Percentiles rank a stretch among this genome's conserved stretches.
phyloP scores from a whole-genome alignment of 1,140 invertebrate genomes.

The Oreohelix idahoensis region DNA sequence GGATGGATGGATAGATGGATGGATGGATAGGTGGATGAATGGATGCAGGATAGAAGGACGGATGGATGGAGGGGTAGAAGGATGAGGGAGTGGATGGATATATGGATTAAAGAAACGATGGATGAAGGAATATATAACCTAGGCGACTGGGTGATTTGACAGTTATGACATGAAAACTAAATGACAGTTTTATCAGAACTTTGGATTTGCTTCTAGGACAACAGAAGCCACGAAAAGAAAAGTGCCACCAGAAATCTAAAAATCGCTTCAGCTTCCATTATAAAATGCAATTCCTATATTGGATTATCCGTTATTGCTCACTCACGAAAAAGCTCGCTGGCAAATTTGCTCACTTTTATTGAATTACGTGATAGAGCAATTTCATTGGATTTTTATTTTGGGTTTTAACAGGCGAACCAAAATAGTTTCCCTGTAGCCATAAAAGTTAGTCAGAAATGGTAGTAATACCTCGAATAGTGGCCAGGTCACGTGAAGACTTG shows the following conservation, averaged over 20 bases:
- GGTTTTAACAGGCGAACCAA: too few species aligned
- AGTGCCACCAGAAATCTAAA: not conserved
- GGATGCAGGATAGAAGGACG: not conserved
- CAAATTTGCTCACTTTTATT: slow-evolving; percentile 3
- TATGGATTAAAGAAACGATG: too few species aligned
- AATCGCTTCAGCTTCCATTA: not conserved
- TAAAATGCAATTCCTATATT: not conserved
- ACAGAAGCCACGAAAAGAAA: not conserved
- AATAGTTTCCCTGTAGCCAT: too few species aligned
- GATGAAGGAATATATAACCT: too few species aligned
- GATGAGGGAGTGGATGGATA: too few species aligned
- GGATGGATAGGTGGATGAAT: not conserved
- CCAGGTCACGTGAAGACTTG: too few species aligned
- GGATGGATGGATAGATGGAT: slow-evolving; percentile 1
- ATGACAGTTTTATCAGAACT: too few species aligned
- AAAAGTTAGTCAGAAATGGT: too few species aligned
- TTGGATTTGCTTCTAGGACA: not conserved
- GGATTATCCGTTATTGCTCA: not conserved
- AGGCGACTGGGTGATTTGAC: too few species aligned
- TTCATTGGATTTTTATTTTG: not conserved
- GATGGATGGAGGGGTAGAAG: not conserved
- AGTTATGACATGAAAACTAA: too few species aligned
- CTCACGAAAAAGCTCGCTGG: not conserved
- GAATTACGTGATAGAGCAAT: not conserved
- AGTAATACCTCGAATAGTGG: too few species aligned